Percentiles rank a stretch among this genome's conserved stretches.
Conservation (phyloP, 2,113 vertebrate genomes). For the Hydrochoerus hydrochaeris region DNA sequence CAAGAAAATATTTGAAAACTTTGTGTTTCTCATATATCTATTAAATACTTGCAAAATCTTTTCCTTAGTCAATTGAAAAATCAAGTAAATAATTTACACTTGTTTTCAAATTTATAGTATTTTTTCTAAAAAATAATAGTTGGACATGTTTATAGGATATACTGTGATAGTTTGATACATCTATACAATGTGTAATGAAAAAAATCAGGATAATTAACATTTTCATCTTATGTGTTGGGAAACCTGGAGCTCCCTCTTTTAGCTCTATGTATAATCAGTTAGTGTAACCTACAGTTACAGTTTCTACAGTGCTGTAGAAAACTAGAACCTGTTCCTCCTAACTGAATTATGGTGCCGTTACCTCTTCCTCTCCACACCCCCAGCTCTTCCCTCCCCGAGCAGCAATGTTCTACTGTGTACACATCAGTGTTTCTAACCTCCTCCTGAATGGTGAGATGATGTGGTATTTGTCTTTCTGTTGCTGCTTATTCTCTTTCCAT, state of each 20-base stretch:
- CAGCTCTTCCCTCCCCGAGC: background rate
- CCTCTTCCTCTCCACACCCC: background rate
- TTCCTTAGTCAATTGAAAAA: slow-evolving; percentile 19
- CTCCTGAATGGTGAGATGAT: background rate
- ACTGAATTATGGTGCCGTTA: background rate
- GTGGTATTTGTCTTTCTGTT: background rate
- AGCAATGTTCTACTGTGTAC: background rate
- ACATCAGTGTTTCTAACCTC: background rate
- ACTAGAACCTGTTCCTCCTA: background rate
- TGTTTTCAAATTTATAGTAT: slow-evolving; percentile 44
- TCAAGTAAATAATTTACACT: background rate
- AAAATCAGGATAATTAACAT: background rate
- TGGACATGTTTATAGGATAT: background rate
- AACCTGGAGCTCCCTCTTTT: background rate
- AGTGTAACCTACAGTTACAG: background rate
- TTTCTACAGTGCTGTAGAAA: background rate
- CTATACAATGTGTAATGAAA: background rate
- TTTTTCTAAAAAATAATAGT: background rate
- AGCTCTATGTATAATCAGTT: background rate
- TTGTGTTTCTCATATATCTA: background rate
- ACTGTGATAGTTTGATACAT: background rate
- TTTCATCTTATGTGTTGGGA: background rate
- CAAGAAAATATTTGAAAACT: slow-evolving; percentile 1
- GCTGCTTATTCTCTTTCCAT: background rate
- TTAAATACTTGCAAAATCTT: background rate